Evolutionary conservation across 92 coral and sea anemone genomes (phyloP).

Genomic region (Epizoanthus ramosus): DNA sequence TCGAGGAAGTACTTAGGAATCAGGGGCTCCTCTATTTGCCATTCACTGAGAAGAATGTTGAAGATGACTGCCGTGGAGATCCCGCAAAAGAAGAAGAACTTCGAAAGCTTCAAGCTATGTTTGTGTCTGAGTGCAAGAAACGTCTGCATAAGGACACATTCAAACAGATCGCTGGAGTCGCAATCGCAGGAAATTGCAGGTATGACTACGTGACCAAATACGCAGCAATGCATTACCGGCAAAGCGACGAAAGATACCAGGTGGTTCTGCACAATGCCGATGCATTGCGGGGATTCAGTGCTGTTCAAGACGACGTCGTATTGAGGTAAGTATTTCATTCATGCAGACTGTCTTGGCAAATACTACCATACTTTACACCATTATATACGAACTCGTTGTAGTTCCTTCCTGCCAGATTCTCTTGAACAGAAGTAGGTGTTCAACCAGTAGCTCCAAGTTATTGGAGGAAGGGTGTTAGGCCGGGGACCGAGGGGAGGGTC

Average conservation of each 20-base stretch:
- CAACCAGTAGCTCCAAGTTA: no score
- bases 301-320: conserved; percentile 56
- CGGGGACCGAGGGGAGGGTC: no score
- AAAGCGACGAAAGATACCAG: conserved; percentile 50
- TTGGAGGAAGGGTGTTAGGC: no score
- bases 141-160: conserved; percentile 19
- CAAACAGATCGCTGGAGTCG: conserved; percentile 54
- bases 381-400: no score
- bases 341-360: no score
- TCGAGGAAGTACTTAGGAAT: conserved; percentile 40
- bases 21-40: conserved; percentile 47
- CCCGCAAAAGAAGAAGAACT: conserved; percentile 29
- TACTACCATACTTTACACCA: no score
- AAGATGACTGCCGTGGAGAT: conserved; percentile 54
- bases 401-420: no score
- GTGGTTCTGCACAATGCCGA: conserved; percentile 54
- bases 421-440: background rate
- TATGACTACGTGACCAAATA: conserved; percentile 45
- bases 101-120: conserved; percentile 1
- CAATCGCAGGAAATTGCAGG: conserved; percentile 35
- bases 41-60: conserved; percentile 29
- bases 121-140: conserved; percentile 38
- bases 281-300: conserved; percentile 50
- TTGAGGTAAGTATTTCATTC: conserved; percentile 9
- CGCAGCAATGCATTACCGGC: conserved; percentile 45